A percentile compares a stretch with the other conserved stretches of the same genome.
Evolutionary conservation across 2,113 vertebrate genomes (phyloP).

Genomic region (Catharus bicknelli): DNA sequence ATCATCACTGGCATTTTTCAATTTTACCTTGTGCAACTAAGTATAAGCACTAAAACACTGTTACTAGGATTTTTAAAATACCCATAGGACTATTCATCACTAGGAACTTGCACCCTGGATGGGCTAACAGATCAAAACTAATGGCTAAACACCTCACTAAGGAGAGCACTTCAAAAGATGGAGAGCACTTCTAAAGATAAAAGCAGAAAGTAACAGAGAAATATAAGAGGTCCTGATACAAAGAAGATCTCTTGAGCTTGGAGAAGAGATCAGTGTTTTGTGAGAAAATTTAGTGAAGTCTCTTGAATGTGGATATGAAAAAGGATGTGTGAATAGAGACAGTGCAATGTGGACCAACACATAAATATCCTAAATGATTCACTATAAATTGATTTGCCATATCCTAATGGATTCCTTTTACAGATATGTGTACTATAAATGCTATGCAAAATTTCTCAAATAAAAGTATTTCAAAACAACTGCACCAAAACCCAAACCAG

Average conservation of each 20-base stretch:
- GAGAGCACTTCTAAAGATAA: background rate
- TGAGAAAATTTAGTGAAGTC: background rate
- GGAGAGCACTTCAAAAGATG: too few relatives aligned
- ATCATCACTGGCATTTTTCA: background rate
- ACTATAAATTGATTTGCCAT: background rate
- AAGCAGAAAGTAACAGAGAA: background rate
- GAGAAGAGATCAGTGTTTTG: background rate
- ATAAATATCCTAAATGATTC: background rate
- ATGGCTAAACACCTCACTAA: background rate
- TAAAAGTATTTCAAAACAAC: background rate
- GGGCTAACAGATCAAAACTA: background rate
- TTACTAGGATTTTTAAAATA: background rate
- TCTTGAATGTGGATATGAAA: fast-evolving
- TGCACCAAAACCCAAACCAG: background rate
- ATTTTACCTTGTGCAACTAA: background rate
- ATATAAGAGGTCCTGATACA: background rate
- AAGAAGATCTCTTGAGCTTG: background rate
- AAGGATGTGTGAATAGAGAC: background rate
- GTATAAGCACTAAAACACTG: background rate
- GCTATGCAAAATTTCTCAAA: background rate
- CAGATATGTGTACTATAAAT: background rate
- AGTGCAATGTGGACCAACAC: background rate
- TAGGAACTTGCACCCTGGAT: background rate
- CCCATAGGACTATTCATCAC: background rate
- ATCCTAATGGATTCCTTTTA: background rate